These are phyloP conservation scores for Epinotia demarniana DNA, from an alignment of 2,888 invertebrate genomes.

Conservation along the genomic window DNA sequence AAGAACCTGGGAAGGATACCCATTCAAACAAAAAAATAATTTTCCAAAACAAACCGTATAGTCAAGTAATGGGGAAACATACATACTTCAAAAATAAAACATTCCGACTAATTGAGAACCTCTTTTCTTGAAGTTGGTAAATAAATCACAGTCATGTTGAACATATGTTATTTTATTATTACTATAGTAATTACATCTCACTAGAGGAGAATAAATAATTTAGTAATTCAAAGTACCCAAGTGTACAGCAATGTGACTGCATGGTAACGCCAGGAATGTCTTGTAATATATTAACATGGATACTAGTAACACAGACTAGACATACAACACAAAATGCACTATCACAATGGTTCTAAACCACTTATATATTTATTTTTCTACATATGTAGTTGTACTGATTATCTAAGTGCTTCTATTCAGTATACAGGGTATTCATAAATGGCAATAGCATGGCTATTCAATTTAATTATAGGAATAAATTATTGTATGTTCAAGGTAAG, in stretches of 20 bases:
- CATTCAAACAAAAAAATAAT: no score
- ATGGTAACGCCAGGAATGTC: slow-evolving; percentile 37
- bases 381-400: slow-evolving; percentile 19
- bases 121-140: neutral
- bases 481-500: neutral
- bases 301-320: slow-evolving; percentile 29
- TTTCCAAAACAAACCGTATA: no score
- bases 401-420: slow-evolving; percentile 5
- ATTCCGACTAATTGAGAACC: no score
- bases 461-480: neutral
- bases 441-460: slow-evolving; percentile 35
- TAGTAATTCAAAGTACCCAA: slow-evolving; percentile 30
- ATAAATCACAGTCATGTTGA: slow-evolving; percentile 12
- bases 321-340: slow-evolving; percentile 32
- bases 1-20: no score
- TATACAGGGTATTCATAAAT: slow-evolving; percentile 18
- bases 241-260: slow-evolving; percentile 12
- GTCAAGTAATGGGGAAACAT: no score
- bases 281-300: slow-evolving; percentile 11
- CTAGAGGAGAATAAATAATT: slow-evolving; percentile 36
- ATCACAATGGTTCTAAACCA: slow-evolving; percentile 23
- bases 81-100: no score
- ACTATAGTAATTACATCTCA: slow-evolving; percentile 21
- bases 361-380: slow-evolving; percentile 27
- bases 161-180: slow-evolving; percentile 39